Evolutionary conservation across 2,113 vertebrate genomes (phyloP).

Genomic region (Burhinus oedicnemus): DNA sequence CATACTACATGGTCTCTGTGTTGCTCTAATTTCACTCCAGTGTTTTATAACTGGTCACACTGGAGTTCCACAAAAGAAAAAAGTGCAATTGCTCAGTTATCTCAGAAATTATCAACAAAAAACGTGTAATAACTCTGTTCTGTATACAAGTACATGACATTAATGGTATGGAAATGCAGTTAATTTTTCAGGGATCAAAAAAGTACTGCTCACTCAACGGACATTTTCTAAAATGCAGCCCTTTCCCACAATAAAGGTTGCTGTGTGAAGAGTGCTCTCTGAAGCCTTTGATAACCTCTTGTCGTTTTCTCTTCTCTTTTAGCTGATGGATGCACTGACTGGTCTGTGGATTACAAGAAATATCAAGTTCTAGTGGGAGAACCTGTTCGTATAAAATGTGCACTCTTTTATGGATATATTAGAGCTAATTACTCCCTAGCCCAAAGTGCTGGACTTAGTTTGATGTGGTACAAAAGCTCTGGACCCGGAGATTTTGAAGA

Average conservation of each 20-base stretch:
- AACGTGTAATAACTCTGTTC: background rate
- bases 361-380: slow-evolving; percentile 97
- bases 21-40: background rate
- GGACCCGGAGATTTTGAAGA: slow-evolving; percentile 97
- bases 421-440: slow-evolving; percentile 96
- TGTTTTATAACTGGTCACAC: background rate
- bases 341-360: slow-evolving; percentile 99
- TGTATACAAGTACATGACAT: background rate
- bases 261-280: background rate
- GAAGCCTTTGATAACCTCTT: slow-evolving; percentile 7
- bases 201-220: background rate
- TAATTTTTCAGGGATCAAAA: background rate
- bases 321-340: slow-evolving; percentile 98
- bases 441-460: slow-evolving; percentile 95
- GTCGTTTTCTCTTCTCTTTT: slow-evolving; percentile 58
- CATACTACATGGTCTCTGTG: background rate
- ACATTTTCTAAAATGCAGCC: background rate
- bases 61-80: background rate
- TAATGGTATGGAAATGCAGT: background rate
- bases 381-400: slow-evolving; percentile 97
- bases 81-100: background rate
- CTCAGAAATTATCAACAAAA: background rate
- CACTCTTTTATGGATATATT: slow-evolving; percentile 98
- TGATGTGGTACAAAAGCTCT: slow-evolving; percentile 99
- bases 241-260: background rate